Evolutionary conservation across 1,140 invertebrate genomes (phyloP).

Genomic region (Drosophila gunungcola): DNA sequence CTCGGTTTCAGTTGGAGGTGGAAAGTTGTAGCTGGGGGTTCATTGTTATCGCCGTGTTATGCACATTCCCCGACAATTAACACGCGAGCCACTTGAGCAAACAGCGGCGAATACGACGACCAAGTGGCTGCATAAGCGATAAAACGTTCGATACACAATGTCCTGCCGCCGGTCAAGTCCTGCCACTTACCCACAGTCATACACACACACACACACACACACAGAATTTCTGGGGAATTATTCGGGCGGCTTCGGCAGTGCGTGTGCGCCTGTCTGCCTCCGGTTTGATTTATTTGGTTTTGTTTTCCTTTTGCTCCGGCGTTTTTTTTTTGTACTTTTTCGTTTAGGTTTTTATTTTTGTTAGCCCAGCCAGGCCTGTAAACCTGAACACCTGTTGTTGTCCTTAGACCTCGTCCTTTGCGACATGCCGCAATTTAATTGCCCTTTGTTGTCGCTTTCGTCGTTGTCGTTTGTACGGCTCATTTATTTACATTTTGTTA

Average conservation of each 20-base stretch:
- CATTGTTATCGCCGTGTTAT: slow-evolving; percentile 76
- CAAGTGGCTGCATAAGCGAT: slow-evolving; percentile 76
- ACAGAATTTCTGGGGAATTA: slow-evolving; percentile 24
- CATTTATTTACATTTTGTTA: slow-evolving; percentile 83
- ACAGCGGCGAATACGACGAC: slow-evolving; percentile 60
- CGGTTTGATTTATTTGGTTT: slow-evolving; percentile 73
- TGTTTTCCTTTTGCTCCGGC: slow-evolving; percentile 4
- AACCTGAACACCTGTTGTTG: slow-evolving; percentile 74
- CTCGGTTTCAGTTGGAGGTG: slow-evolving; percentile 11
- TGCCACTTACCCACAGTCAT: slow-evolving; percentile 17
- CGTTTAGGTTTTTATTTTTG: slow-evolving; percentile 47
- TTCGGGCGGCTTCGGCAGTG: slow-evolving; percentile 22
- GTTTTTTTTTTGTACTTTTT: slow-evolving; percentile 16
- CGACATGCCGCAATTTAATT: slow-evolving; percentile 68
- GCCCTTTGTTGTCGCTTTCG: slow-evolving; percentile 76
- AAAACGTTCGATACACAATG: slow-evolving; percentile 74
- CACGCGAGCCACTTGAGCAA: slow-evolving; percentile 79
- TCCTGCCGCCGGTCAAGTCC: slow-evolving; percentile 41
- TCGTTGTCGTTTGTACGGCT: slow-evolving; percentile 75
- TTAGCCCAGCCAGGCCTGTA: slow-evolving; percentile 67
- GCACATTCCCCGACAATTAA: slow-evolving; percentile 81
- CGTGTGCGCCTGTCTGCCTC: slow-evolving; percentile 60
- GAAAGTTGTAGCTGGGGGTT: slow-evolving; percentile 1
- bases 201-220: no score
- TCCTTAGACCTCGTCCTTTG: slow-evolving; percentile 24